Conservation (phyloP, 2,113 vertebrate genomes). For the Sinocyclocheilus anshuiensis region DNA sequence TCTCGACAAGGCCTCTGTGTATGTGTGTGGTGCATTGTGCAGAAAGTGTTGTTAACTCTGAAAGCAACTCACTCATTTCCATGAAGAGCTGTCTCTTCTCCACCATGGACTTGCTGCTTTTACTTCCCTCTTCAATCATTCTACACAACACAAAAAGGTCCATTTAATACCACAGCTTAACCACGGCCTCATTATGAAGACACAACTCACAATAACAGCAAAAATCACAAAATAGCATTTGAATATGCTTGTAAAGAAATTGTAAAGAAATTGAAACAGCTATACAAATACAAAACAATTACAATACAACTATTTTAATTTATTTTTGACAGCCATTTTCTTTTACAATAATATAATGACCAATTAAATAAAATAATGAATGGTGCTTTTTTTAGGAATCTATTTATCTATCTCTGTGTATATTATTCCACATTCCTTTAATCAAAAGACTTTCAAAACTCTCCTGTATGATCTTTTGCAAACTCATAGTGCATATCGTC, state of each 20-base stretch:
- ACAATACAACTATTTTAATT: not conserved
- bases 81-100: slow-evolving; percentile 99
- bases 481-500: not conserved
- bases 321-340: too few species aligned
- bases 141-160: slow-evolving; percentile 72
- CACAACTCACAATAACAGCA: not conserved
- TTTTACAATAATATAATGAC: too few species aligned
- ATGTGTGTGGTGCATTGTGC: slow-evolving; percentile 38
- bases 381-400: not conserved
- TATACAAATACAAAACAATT: not conserved
- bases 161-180: slow-evolving; percentile 25
- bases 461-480: not conserved
- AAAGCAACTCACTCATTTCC: slow-evolving; percentile 94
- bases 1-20: not conserved
- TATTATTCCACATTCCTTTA: not conserved
- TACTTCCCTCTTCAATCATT: slow-evolving; percentile 98
- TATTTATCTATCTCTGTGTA: not conserved
- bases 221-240: not conserved
- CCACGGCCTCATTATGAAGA: not conserved
- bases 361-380: too few species aligned
- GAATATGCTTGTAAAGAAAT: not conserved
- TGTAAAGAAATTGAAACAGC: not conserved
- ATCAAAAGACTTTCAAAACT: not conserved
- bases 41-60: slow-evolving; percentile 43
- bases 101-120: slow-evolving; percentile 90